phyloP scores from a whole-genome alignment of 2,113 vertebrate genomes.

The Argyrosomus japonicus region DNA sequence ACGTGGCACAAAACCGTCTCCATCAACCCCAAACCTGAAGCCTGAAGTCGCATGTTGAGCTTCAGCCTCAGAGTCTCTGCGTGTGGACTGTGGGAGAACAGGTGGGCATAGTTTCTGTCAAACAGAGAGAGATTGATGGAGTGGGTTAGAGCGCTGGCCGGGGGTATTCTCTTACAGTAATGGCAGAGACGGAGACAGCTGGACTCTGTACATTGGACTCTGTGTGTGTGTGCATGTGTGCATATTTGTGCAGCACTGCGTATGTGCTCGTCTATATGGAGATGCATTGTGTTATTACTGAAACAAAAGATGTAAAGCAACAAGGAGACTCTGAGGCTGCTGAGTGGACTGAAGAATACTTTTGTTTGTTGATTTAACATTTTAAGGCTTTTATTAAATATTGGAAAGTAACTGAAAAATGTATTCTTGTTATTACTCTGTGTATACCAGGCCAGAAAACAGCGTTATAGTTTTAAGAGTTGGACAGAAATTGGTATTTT shows the following conservation, averaged over 20 bases:
- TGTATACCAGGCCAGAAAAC: too few species aligned
- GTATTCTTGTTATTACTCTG: not conserved
- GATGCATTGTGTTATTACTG: slow-evolving; percentile 50
- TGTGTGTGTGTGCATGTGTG: slow-evolving; percentile 54
- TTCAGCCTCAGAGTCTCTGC: slow-evolving; percentile 41
- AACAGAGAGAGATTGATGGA: slow-evolving; percentile 82
- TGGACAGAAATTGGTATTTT: too few species aligned
- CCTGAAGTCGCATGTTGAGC: slow-evolving; percentile 18
- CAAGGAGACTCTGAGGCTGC: not conserved
- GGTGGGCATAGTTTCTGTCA: slow-evolving; percentile 86
- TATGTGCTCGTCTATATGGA: slow-evolving; percentile 36
- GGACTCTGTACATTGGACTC: slow-evolving; percentile 63
- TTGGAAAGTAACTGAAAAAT: too few species aligned
- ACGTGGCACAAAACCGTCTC: not conserved
- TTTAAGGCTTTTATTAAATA: not conserved
- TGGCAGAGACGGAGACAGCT: slow-evolving; percentile 74
- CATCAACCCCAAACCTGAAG: slow-evolving; percentile 54
- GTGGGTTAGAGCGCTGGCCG: slow-evolving; percentile 63
- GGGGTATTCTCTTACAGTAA: slow-evolving; percentile 79
- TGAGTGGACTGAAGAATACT: not conserved
- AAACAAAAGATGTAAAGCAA: slow-evolving; percentile 33
- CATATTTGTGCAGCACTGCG: slow-evolving; percentile 51
- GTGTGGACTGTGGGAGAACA: slow-evolving; percentile 79
- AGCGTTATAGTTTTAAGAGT: too few species aligned
- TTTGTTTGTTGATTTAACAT: not conserved